Base-by-base conservation (phyloP, 1,140 invertebrate species). In the Phocides pigmalion region DNA sequence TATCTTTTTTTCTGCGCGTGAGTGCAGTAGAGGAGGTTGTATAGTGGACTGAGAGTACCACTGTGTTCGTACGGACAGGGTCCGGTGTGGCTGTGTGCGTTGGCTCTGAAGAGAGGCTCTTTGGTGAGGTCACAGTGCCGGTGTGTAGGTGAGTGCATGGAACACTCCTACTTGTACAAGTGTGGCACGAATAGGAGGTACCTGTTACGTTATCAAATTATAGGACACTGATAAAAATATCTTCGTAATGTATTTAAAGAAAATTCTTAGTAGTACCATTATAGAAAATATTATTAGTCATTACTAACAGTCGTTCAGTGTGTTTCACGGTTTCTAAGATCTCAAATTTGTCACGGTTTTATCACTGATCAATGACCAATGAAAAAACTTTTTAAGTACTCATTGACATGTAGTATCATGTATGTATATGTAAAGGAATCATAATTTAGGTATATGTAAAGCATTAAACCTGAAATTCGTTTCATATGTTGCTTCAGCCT, bases 1-100 rank as follows among this genome's bases (percentile, higher is more conserved):
- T 86, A 81, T 87, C 79, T 90, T 90, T 90, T 90, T 89, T 90
- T 89, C 76, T 91, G 88, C 88, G 88, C 87, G 88, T 91, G 88
- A 91, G 88, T 91, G 88, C 85, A 87, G 84, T 78, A 80, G 79
- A 84, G 80, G 88, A 91, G 85, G 88, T 89, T 84, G 84, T 88
- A 76, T 89, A 74, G 83, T 59, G 39, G 72, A 90, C 88, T 90
- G 88, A 90, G 87, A 86, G 88, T 89, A 82, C 77, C 81, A 76
- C 71, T 88, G 88, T 89, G 84, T 86, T 79, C 64, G 86, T 90
- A 76, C 67, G 68, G 71, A 81, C 70, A 81, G 82, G 76, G 62
- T 61, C 70, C 15, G 37, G 64, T 51, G 67, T 66, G 70, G 15
- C 35, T 59, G 87, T 90, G 87, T 90, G 87, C 69, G 88, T 89